These are phyloP conservation scores for Nymphalis polychloros DNA, from an alignment of 2,888 invertebrate species.

Conservation along the genomic window DNA sequence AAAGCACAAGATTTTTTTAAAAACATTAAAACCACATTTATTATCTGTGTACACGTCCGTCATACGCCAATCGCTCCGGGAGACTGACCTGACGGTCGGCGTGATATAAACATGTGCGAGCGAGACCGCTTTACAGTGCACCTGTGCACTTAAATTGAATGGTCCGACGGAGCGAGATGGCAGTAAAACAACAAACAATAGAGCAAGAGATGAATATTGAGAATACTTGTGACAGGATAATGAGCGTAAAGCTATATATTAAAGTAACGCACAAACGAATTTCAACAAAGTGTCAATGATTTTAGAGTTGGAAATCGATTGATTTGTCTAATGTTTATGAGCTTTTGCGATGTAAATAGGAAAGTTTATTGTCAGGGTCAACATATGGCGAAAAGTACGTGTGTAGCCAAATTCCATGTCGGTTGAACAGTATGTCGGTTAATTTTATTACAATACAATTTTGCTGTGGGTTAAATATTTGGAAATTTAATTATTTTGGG, in stretches of 20 bases:
- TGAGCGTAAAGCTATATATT: slow-evolving; percentile 46
- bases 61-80: slow-evolving; percentile 48
- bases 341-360: slow-evolving; percentile 44
- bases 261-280: slow-evolving; percentile 6
- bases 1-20: slow-evolving; percentile 21
- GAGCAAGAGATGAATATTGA: slow-evolving; percentile 57
- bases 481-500: background rate
- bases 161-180: slow-evolving; percentile 60
- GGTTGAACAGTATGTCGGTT: slow-evolving; percentile 47
- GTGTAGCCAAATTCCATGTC: slow-evolving; percentile 63
- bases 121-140: slow-evolving; percentile 63
- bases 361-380: slow-evolving; percentile 75
- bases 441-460: slow-evolving; percentile 25
- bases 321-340: slow-evolving; percentile 35
- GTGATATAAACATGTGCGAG: slow-evolving; percentile 64
- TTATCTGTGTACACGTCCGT: slow-evolving; percentile 48
- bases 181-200: slow-evolving; percentile 68
- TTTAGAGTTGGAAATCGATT: slow-evolving; percentile 44
- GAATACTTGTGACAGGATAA: slow-evolving; percentile 36
- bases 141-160: slow-evolving; percentile 78
- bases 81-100: slow-evolving; percentile 63
- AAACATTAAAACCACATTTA: slow-evolving; percentile 13
- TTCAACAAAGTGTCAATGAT: slow-evolving; percentile 19
- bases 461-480: background rate
- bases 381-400: slow-evolving; percentile 75